A percentile compares a stretch with the other conserved stretches of the same genome.
Conservation (phyloP, 2,888 invertebrate genomes). For the Drosophila recens region DNA sequence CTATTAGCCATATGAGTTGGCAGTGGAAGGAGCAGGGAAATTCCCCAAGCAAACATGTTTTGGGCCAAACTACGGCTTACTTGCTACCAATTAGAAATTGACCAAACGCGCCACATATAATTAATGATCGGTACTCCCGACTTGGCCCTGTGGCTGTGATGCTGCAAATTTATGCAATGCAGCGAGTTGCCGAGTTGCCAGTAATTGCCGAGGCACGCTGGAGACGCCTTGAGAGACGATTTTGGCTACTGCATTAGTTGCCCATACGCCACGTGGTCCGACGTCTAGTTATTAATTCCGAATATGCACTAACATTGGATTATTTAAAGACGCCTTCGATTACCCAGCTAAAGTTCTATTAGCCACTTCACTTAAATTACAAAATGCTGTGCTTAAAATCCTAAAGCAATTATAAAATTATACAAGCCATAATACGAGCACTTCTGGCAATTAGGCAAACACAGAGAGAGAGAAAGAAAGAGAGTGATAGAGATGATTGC, state of each 20-base stretch:
- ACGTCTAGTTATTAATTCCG: conserved; percentile 61
- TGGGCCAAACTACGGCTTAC: conserved; percentile 24
- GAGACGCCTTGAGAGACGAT: neutral
- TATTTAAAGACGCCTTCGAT: conserved; percentile 36
- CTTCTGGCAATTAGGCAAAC: conserved; percentile 57
- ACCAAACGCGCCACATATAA: conserved; percentile 60
- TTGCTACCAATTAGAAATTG: conserved; percentile 39
- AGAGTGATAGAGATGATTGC: conserved; percentile 6
- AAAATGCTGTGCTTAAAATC: conserved; percentile 43
- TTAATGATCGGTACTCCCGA: conserved; percentile 62
- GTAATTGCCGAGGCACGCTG: conserved; percentile 33
- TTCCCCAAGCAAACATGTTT: conserved; percentile 40
- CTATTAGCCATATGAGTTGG: conserved; percentile 26
- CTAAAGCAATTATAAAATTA: conserved; percentile 64
- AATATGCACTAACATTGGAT: conserved; percentile 43
- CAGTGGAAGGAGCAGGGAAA: conserved; percentile 4
- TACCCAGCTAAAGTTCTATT: conserved; percentile 11
- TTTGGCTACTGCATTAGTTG: conserved; percentile 36
- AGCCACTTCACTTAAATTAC: conserved; percentile 37
- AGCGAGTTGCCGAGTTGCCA: conserved; percentile 45
- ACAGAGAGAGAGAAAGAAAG: neutral
- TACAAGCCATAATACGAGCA: conserved; percentile 40
- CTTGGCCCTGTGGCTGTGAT: conserved; percentile 21
- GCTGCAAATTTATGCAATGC: conserved; percentile 72
- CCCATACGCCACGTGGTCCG: conserved; percentile 36